phyloP scores from a whole-genome alignment of 2,113 vertebrate species.

The Sinocyclocheilus anophthalmus region DNA sequence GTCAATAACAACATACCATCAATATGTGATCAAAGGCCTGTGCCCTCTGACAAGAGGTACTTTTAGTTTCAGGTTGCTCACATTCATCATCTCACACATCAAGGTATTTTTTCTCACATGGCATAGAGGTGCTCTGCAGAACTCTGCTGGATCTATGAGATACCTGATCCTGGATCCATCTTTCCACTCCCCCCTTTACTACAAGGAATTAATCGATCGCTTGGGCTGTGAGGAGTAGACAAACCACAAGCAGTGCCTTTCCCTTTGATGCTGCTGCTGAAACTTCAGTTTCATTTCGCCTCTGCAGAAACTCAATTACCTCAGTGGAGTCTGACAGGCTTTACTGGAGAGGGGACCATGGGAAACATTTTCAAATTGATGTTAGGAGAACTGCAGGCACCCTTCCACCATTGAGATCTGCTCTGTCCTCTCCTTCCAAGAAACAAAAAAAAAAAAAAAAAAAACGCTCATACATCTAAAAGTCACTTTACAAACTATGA shows the following conservation, averaged over 20 bases:
- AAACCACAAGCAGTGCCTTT: constrained; percentile 34
- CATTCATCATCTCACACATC: background rate
- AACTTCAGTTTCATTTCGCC: constrained; percentile 39
- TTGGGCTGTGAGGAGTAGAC: constrained; percentile 33
- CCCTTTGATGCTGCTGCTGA: constrained; percentile 46
- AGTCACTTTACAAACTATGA: background rate
- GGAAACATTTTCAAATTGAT: constrained; percentile 49
- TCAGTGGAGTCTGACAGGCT: constrained; percentile 39
- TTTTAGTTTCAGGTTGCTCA: constrained; percentile 2
- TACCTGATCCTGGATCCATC: constrained; percentile 26
- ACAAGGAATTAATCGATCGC: constrained; percentile 46
- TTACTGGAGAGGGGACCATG: constrained; percentile 47
- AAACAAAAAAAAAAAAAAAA: too few relatives aligned
- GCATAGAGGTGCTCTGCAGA: constrained; percentile 1
- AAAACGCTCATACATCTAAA: background rate
- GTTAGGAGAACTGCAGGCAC: constrained; percentile 33
- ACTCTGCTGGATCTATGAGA: constrained; percentile 16
- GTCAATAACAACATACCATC: background rate
- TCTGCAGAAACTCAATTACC: constrained; percentile 51
- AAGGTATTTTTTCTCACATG: background rate
- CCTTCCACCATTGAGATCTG: constrained; percentile 24
- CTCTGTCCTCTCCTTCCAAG: too few relatives aligned
- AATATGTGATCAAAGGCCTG: constrained; percentile 6
- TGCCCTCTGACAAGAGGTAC: background rate
- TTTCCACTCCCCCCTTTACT: constrained; percentile 38